A percentile compares a stretch with the other conserved stretches of the same genome.
Conservation (phyloP, 2,888 invertebrate genomes). For the Dinocampus coccinellae region DNA sequence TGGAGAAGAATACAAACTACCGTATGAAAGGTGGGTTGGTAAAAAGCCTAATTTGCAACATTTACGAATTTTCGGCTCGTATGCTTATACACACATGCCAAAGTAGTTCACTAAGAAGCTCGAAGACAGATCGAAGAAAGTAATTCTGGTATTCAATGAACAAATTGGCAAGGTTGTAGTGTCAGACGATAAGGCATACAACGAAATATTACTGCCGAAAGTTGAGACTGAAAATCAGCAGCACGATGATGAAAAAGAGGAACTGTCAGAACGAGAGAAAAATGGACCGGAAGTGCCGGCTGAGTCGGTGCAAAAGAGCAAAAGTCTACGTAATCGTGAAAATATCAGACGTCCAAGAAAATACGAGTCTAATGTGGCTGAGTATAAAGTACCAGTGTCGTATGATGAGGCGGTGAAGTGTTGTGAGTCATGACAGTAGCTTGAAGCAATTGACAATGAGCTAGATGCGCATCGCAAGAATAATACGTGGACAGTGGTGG, state of each 20-base stretch:
- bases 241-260: no score
- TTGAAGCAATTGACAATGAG: conserved; percentile 21
- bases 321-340: conserved; percentile 17
- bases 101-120: conserved; percentile 5
- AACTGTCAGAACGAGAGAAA: background rate
- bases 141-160: no score
- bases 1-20: background rate
- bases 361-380: conserved; percentile 34
- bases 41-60: conserved; percentile 31
- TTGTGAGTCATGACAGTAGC: conserved; percentile 18
- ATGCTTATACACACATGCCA: conserved; percentile 37
- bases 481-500: conserved; percentile 32
- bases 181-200: no score
- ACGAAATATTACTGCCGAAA: no score
- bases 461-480: conserved; percentile 28
- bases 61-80: conserved; percentile 39
- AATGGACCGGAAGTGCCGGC: no score
- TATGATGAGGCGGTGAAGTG: conserved; percentile 31
- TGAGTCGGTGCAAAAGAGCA: background rate
- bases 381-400: conserved; percentile 18
- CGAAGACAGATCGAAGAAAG: background rate
- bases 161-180: no score
- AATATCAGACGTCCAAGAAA: conserved; percentile 11
- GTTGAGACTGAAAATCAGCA: no score
- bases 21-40: conserved; percentile 29